Evolutionary conservation across 2,113 vertebrate species (phyloP).

Genomic region (human): GRCh38 chr6:77738001-77738500

Average conservation of each 20-base stretch:
- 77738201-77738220: background rate
- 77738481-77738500: too few relatives aligned
- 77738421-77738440: too few relatives aligned
- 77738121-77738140: background rate
- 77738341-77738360: background rate
- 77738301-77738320: background rate
- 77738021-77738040: background rate
- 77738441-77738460: too few relatives aligned
- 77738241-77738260: background rate
- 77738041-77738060: background rate
- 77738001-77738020: background rate
- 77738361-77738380: background rate
- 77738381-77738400: too few relatives aligned
- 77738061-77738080: background rate
- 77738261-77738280: background rate
- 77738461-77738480: too few relatives aligned
- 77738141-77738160: background rate
- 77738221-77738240: background rate
- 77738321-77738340: background rate
- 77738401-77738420: too few relatives aligned
- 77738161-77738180: background rate
- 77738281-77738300: background rate
- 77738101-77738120: background rate
- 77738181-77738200: background rate
- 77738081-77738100: background rate